Percentiles rank a stretch among this genome's conserved stretches.
phyloP scores from a whole-genome alignment of 2,797 vertebrate genomes.

The Mormyrus proboscirostris region DNA sequence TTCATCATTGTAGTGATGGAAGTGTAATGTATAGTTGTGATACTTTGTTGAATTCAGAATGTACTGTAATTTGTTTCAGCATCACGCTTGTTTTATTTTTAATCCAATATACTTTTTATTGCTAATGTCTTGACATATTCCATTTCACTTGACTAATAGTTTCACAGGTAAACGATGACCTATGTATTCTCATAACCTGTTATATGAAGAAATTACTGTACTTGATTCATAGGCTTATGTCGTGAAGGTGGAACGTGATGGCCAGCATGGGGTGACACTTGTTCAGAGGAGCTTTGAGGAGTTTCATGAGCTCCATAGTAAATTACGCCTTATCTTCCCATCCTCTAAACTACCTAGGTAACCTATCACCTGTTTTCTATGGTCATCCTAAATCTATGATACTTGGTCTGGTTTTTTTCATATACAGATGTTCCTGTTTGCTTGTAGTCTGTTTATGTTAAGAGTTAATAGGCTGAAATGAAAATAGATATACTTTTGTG shows the following conservation, averaged over 20 bases:
- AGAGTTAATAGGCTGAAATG: not conserved
- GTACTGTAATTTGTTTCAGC: not conserved
- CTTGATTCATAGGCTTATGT: conserved; percentile 67
- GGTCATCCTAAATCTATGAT: not conserved
- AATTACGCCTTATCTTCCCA: conserved; percentile 83
- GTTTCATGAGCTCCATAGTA: conserved; percentile 91
- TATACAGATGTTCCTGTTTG: not conserved
- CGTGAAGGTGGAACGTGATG: conserved; percentile 83
- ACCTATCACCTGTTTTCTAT: not conserved
- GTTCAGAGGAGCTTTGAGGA: conserved; percentile 91
- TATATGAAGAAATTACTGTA: not conserved
- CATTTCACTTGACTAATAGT: not conserved
- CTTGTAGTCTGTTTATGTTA: not conserved
- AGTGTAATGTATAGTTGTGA: not conserved
- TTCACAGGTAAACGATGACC: not conserved
- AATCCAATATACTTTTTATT: not conserved
- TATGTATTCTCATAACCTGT: not conserved
- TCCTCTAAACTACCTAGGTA: conserved; percentile 87
- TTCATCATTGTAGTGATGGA: not conserved
- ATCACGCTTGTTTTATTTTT: not conserved
- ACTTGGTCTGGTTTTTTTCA: not conserved
- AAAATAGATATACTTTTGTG: not conserved
- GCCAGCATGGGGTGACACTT: conserved; percentile 61
- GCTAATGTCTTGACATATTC: not conserved
- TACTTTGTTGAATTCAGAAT: not conserved